phyloP scores from a whole-genome alignment of 92 coral and sea anemone genomes.

The Isaurus tuberculatus region DNA sequence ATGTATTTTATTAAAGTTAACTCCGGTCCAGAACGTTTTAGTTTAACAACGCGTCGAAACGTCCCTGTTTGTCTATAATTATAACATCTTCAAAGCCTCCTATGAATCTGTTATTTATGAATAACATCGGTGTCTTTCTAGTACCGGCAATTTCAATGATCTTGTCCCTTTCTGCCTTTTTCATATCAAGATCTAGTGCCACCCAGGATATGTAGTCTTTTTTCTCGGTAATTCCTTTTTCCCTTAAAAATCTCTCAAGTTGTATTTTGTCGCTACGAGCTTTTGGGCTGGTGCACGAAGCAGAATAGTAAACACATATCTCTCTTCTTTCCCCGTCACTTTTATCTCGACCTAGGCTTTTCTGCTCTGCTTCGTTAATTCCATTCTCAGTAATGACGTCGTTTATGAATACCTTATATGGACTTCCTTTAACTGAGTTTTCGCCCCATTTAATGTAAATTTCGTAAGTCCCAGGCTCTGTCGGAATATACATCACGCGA shows the following conservation, averaged over 20 bases:
- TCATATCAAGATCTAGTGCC: constrained; percentile 86
- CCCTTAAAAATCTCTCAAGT: constrained; percentile 75
- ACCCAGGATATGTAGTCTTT: constrained; percentile 80
- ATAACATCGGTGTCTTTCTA: constrained; percentile 87
- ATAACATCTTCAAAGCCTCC: constrained; percentile 89
- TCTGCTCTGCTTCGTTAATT: constrained; percentile 24
- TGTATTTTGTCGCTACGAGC: constrained; percentile 78
- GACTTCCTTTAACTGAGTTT: constrained; percentile 81
- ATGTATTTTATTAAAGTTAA: background rate
- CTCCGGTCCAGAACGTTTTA: constrained; percentile 24
- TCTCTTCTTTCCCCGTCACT: constrained; percentile 72
- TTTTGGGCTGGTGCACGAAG: constrained; percentile 81
- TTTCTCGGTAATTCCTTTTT: constrained; percentile 72
- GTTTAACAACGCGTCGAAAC: constrained; percentile 71
- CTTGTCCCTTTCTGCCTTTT: constrained; percentile 77
- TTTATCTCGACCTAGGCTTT: constrained; percentile 31
- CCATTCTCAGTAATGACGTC: constrained; percentile 63
- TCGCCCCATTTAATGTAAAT: constrained; percentile 97
- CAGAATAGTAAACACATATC: constrained; percentile 88
- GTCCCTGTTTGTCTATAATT: constrained; percentile 85
- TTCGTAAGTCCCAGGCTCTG: constrained; percentile 95
- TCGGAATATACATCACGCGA: constrained; percentile 90
- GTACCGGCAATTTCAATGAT: constrained; percentile 88
- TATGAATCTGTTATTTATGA: constrained; percentile 79
- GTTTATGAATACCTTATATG: constrained; percentile 85